Conservation (phyloP, 2,888 invertebrate genomes). For the Cactoblastis cactorum region DNA sequence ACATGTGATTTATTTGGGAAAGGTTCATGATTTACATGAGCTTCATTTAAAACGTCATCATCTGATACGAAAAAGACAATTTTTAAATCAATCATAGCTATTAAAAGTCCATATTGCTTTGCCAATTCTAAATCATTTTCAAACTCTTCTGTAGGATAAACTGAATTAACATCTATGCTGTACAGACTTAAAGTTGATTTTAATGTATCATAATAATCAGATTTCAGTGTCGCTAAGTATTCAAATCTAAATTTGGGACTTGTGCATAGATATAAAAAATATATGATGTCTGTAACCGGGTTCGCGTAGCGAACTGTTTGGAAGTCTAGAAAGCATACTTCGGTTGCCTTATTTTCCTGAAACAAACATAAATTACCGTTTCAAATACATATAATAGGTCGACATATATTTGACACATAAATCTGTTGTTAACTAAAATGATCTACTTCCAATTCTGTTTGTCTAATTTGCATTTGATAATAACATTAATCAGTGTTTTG, state of each 20-base stretch:
- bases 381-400: too few species aligned
- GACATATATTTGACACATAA: too few species aligned
- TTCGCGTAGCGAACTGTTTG: slow-evolving; percentile 61
- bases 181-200: slow-evolving; percentile 40
- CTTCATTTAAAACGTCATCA: slow-evolving; percentile 31
- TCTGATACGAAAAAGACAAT: slow-evolving; percentile 40
- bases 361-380: slow-evolving; percentile 25
- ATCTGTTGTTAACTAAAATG: too few species aligned
- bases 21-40: slow-evolving; percentile 27
- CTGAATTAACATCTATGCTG: slow-evolving; percentile 38
- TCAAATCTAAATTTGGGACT: slow-evolving; percentile 52
- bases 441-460: too few species aligned
- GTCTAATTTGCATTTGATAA: too few species aligned
- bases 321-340: slow-evolving; percentile 59
- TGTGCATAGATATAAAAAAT: slow-evolving; percentile 57
- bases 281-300: slow-evolving; percentile 56
- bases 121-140: slow-evolving; percentile 43
- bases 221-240: slow-evolving; percentile 41
- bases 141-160: slow-evolving; percentile 47
- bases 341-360: slow-evolving; percentile 39
- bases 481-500: too few species aligned
- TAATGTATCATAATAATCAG: slow-evolving; percentile 48
- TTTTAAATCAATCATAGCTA: slow-evolving; percentile 53
- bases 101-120: slow-evolving; percentile 50
- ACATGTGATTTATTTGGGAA: slow-evolving; percentile 25